Base-by-base conservation (phyloP, 2,888 invertebrate genomes). In the Drosophila neotestacea region DNA sequence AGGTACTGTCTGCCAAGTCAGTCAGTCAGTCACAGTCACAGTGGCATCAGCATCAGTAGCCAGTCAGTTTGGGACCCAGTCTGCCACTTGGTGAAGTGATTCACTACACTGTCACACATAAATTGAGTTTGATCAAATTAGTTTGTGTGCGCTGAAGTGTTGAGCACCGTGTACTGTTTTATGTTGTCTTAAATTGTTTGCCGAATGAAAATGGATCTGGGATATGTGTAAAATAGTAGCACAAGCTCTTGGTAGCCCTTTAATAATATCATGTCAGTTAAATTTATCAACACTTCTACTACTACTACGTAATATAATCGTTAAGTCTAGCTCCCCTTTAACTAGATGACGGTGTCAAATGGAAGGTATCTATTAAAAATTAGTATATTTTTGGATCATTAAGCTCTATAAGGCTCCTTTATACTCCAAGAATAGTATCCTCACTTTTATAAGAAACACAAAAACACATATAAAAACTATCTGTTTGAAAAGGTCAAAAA, bases 111-210 rank as follows among this genome's bases (percentile, higher is more conserved):
- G 50, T 54, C 70, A 60, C 65, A 73, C 67, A 68, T 70, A 77
- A 79, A 88, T 85, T 85, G 69, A 88, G 80, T 85, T 76, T 88
- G 73, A 88, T 85, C 73, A 83, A 76, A 85, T 85, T 88, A 80
- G 70, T 73, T 70, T 79, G 61, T 66, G 72, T 79, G 79, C 62
- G 52, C 44, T 58, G 66, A 50, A 70, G 66, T 65, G 79, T 41
- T 55, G 52, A 63, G 38, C 44, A 41, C 58, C 51, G 46, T 55
- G 58, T 64, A 61, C 55, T 67, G 61, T 71, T 79, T 61, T 62
- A 69, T 70, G 69, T 60, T 46, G 56, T 63, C 78, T 78, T 60
- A 63, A 70, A 70, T 66, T 78, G 65, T 78, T 78, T 60, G 52
- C 51, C 38, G 55, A 51, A 62, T 58, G 41, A 13, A 54, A 48